Evolutionary conservation across 2,113 vertebrate genomes (phyloP).

Genomic region (Stomatorhinus ivindoensis): DNA sequence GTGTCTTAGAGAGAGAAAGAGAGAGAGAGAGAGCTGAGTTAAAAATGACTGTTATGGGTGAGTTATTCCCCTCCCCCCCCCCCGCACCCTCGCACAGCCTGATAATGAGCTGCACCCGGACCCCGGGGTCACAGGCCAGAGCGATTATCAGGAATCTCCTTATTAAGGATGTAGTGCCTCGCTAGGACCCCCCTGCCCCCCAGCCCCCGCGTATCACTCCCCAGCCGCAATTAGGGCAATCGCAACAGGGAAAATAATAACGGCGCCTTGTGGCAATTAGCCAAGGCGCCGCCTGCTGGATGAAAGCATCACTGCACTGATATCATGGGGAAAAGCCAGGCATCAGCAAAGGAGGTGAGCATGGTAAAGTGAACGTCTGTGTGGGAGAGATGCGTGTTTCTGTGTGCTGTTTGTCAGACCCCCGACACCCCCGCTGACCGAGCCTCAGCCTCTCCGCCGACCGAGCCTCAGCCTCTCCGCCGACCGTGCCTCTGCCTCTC

Average conservation of each 20-base stretch:
- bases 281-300: not conserved
- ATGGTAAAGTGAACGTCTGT: not conserved
- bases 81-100: slow-evolving; percentile 30
- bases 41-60: not conserved
- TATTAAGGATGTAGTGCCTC: slow-evolving; percentile 46
- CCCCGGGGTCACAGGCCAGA: slow-evolving; percentile 59
- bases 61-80: too few species aligned
- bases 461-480: too few species aligned
- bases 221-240: slow-evolving; percentile 34
- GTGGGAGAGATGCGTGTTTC: not conserved
- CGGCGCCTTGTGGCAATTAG: slow-evolving; percentile 17
- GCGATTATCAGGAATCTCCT: slow-evolving; percentile 56
- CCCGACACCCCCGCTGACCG: not conserved
- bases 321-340: not conserved
- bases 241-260: not conserved
- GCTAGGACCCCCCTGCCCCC: slow-evolving; percentile 21
- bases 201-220: slow-evolving; percentile 38
- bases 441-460: too few species aligned
- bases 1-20: not conserved
- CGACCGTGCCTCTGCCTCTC: too few species aligned
- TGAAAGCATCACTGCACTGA: not conserved
- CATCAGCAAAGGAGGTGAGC: not conserved
- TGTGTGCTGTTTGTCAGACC: not conserved
- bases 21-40: not conserved
- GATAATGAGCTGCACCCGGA: slow-evolving; percentile 57